These are phyloP conservation scores for Rhopalosiphum nymphaeae DNA, from an alignment of 2,888 invertebrate genomes.

Conservation along the genomic window DNA sequence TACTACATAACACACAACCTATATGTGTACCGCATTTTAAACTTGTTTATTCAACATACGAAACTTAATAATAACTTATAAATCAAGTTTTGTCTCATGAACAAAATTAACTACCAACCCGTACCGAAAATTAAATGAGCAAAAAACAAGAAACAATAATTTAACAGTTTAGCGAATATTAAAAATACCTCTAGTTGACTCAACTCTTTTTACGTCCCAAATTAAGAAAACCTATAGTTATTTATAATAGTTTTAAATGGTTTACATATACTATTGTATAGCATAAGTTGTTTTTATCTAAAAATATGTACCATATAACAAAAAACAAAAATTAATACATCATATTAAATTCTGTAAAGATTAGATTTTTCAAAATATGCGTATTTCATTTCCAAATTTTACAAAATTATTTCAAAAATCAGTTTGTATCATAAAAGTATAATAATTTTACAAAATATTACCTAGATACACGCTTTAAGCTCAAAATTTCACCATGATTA, in stretches of 20 bases:
- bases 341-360: background rate
- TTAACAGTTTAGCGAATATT: background rate
- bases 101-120: background rate
- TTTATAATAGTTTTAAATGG: background rate
- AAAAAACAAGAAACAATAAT: background rate
- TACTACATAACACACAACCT: background rate
- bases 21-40: background rate
- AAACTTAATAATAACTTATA: constrained; percentile 25
- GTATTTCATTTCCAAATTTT: background rate
- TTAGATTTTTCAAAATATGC: background rate
- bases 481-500: too few species aligned
- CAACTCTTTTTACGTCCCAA: background rate
- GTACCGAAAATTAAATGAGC: background rate
- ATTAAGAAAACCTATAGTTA: background rate
- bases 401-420: too few species aligned
- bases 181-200: background rate
- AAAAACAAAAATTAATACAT: background rate
- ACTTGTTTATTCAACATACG: constrained; percentile 23
- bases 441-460: too few species aligned
- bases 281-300: background rate
- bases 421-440: too few species aligned
- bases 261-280: background rate
- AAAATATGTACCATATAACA: background rate
- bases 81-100: constrained; percentile 35
- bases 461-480: too few species aligned